phyloP scores from a whole-genome alignment of 1,140 invertebrate genomes.

The Acromyrmex charruanus region DNA sequence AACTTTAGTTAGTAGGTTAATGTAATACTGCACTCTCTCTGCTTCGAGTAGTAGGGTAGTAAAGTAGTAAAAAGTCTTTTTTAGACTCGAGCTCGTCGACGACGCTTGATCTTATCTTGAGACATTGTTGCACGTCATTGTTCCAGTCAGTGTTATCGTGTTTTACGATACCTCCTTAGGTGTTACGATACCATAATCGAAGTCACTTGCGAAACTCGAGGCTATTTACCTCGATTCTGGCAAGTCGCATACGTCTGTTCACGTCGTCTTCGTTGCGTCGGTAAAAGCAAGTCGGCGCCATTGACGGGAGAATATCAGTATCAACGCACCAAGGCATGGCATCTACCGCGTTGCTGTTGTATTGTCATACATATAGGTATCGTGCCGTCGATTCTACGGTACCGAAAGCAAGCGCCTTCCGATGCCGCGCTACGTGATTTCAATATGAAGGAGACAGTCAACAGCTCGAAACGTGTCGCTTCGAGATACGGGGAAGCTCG shows the following conservation, averaged over 20 bases:
- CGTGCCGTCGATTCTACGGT: slow-evolving; percentile 41
- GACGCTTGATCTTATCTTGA: not conserved
- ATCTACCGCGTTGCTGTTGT: slow-evolving; percentile 17
- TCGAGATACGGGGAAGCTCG: slow-evolving; percentile 53
- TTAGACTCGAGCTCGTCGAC: slow-evolving; percentile 2
- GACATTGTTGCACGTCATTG: slow-evolving; percentile 58
- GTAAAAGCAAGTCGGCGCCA: slow-evolving; percentile 52
- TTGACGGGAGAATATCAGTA: slow-evolving; percentile 30
- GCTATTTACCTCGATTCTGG: slow-evolving; percentile 21
- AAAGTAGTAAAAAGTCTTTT: not conserved
- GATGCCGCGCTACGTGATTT: slow-evolving; percentile 76
- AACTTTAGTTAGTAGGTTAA: slow-evolving; percentile 1
- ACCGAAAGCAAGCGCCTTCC: slow-evolving; percentile 73
- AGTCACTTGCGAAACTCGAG: slow-evolving; percentile 35
- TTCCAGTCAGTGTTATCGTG: slow-evolving; percentile 63
- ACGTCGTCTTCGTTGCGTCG: slow-evolving; percentile 13
- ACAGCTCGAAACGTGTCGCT: slow-evolving; percentile 55
- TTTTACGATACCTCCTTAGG: slow-evolving; percentile 31
- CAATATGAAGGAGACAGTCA: slow-evolving; percentile 73
- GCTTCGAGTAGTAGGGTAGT: not conserved
- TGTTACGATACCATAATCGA: slow-evolving; percentile 47
- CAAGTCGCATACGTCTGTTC: slow-evolving; percentile 26
- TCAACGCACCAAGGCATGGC: slow-evolving; percentile 21
- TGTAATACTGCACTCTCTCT: not conserved
- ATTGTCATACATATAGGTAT: slow-evolving; percentile 42